Conservation (phyloP, 2,888 invertebrate species). For the Torymus tubicola region DNA sequence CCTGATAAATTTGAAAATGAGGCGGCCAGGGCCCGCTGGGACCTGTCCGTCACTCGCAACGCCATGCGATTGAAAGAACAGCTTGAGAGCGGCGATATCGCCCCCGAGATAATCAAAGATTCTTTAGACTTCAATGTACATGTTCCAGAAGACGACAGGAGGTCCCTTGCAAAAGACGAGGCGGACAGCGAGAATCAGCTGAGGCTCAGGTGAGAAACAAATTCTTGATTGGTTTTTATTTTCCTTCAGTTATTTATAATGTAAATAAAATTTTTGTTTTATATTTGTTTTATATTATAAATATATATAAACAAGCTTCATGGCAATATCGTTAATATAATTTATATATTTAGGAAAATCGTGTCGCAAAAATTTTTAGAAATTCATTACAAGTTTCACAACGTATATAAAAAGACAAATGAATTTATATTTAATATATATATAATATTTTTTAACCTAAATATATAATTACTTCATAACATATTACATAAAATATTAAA, state of each 20-base stretch:
- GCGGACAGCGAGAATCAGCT: conserved; percentile 78
- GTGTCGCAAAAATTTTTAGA: too few relatives aligned
- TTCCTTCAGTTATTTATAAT: neutral
- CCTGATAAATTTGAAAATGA: conserved; percentile 81
- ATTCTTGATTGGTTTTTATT: conserved; percentile 58
- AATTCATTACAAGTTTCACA: too few relatives aligned
- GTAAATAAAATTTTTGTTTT: too few relatives aligned
- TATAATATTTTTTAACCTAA: too few relatives aligned
- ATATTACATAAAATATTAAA: too few relatives aligned
- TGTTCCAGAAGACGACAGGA: conserved; percentile 80
- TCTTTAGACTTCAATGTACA: conserved; percentile 80
- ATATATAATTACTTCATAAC: too few relatives aligned
- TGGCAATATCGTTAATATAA: too few relatives aligned
- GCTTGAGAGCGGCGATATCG: conserved; percentile 80
- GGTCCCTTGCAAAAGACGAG: conserved; percentile 70
- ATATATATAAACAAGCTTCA: too few relatives aligned
- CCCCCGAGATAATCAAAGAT: conserved; percentile 79
- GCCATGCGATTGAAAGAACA: conserved; percentile 81
- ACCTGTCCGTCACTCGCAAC: conserved; percentile 81
- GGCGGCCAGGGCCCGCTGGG: conserved; percentile 81
- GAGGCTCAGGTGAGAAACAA: conserved; percentile 68
- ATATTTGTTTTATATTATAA: too few relatives aligned
- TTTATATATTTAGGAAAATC: too few relatives aligned
- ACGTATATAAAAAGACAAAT: too few relatives aligned
- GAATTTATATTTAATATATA: too few relatives aligned